Base-by-base conservation (phyloP, 2,888 invertebrate species). In the Oscheius sp. region DNA sequence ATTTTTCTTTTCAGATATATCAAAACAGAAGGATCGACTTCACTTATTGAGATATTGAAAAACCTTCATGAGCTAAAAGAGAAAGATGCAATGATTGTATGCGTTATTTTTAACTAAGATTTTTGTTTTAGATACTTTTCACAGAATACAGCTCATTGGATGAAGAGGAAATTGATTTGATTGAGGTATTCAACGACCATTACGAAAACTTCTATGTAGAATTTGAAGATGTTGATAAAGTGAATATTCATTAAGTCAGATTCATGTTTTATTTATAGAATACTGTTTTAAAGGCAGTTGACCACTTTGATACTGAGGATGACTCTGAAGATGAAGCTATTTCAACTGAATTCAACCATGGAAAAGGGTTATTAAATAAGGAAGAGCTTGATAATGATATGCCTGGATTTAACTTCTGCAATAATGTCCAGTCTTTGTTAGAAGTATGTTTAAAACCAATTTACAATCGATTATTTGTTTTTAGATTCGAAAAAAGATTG, bases 131-230 rank as follows among this genome's bases (percentile, higher is more conserved):
- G 55, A 55, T 55, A 20, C 33, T 55, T 34, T 20, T 34, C 15
- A 55, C 55, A 34, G 34, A 10, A 23, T 34, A 55, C 20, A 23
- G 20, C 34, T 33, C 33, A 3, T 20, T 55, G 10, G 34, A 34
- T 20, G 37, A 55, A 17, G 55, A 55, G n/a, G 55, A 55, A 34
- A 8, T 55, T 33, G 55, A 55, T 34, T 3, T 55, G 20, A 17
- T 55, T 33, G 55, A 55, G n/a, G 33, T 33, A 6, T 55, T 55
- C 23, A n/a, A 34, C 3, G 23, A 55, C n/a, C 55, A 55, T 17
- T 55, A 55, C 20, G 34, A 55, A 17, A 55, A 55, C 20, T 55
- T 55, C 20, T 25, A 55, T 17, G 34, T 55, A 5, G 55, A 55
- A 3, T 55, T 34, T 34, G 55, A 34, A 17, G 55, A 55, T n/a